Evolutionary conservation across 2,888 invertebrate genomes (phyloP), one percentile per base, ranked within the genome.

Genomic region (Ditula angustiorana): DNA sequence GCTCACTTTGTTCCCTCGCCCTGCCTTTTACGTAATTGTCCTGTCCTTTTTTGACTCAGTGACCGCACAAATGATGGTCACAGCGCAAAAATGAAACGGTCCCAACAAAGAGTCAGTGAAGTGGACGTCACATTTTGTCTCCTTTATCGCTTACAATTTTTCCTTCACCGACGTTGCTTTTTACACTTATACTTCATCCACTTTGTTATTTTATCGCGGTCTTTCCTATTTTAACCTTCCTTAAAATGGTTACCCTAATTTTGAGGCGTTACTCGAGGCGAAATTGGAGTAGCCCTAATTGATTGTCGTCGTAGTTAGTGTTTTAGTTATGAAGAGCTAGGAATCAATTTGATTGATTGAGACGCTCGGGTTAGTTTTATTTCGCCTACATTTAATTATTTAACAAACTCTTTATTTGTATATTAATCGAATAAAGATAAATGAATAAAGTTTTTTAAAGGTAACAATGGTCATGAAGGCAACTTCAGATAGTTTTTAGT

Each of bases 41-140:
- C n/a, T 21, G 19, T 24, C 66, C 33, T 41, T 61, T 62, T 67
- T 57, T 41, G 30, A 47, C 53, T 61, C 50, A 30, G 19, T 30
- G 30, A 35, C 44, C 49, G 44, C 66, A 67, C 67, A 71, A 78
- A 77, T 68, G 71, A 67, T 69, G 65, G 71, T 69, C 73, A 70
- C 70, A 71, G 67, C 67, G 53, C 56, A 69, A 63, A 74, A 72
- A 71, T 71, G 67, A 68, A 71, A 68, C 65, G 70, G 69, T 67
- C 30, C 21, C 60, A 63, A 71, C 69, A 72, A 69, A 68, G 66
- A 66, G 47, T 37, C 64, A 62, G 59, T 62, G 66, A 61, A 69
- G 69, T 69, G 67, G 68, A 67, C 61, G 53, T 58, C 65, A 63
- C 71, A 69, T 69, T 72, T 69, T 67, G 71, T 71, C 71, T 68